These are phyloP conservation scores for Heliothis subflexa DNA, from an alignment of 1,140 invertebrate genomes.

Conservation along the genomic window DNA sequence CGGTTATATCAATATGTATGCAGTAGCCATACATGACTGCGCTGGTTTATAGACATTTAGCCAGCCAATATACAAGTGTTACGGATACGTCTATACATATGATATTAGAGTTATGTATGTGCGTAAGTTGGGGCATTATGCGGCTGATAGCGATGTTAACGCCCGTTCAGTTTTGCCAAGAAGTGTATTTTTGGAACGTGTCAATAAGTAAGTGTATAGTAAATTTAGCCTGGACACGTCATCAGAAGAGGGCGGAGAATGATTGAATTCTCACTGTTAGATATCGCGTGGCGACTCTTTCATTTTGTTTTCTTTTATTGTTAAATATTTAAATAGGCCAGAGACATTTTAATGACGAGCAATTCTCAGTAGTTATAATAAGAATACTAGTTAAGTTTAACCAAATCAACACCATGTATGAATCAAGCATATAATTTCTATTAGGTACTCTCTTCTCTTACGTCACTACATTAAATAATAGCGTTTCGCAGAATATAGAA, in stretches of 20 bases:
- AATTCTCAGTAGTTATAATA: slow-evolving; percentile 1
- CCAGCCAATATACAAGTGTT: slow-evolving; percentile 50
- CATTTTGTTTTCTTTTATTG: slow-evolving; percentile 50
- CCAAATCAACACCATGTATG: no score
- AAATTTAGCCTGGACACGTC: slow-evolving; percentile 75
- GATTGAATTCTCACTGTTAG: slow-evolving; percentile 62
- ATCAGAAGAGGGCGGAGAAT: slow-evolving; percentile 62
- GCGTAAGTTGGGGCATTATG: slow-evolving; percentile 72
- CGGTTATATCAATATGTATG: slow-evolving; percentile 44
- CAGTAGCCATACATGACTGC: slow-evolving; percentile 35
- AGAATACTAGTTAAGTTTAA: no score
- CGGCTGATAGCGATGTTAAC: slow-evolving; percentile 80
- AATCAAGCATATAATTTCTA: no score
- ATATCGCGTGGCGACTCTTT: slow-evolving; percentile 48
- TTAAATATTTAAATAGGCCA: slow-evolving; percentile 51
- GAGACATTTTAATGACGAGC: slow-evolving; percentile 2
- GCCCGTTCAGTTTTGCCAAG: slow-evolving; percentile 83
- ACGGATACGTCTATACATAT: slow-evolving; percentile 54
- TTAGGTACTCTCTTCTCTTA: no score
- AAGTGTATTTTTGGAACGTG: slow-evolving; percentile 84
- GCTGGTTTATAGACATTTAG: slow-evolving; percentile 44
- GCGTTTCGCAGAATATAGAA: slow-evolving; percentile 6
- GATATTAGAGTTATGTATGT: slow-evolving; percentile 56
- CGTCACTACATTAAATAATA: no score
- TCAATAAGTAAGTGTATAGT: slow-evolving; percentile 83